Evolutionary conservation across 2,888 invertebrate species (phyloP), one percentile per base, ranked within the genome.

Genomic region (Hemistola chrysoprasaria): DNA sequence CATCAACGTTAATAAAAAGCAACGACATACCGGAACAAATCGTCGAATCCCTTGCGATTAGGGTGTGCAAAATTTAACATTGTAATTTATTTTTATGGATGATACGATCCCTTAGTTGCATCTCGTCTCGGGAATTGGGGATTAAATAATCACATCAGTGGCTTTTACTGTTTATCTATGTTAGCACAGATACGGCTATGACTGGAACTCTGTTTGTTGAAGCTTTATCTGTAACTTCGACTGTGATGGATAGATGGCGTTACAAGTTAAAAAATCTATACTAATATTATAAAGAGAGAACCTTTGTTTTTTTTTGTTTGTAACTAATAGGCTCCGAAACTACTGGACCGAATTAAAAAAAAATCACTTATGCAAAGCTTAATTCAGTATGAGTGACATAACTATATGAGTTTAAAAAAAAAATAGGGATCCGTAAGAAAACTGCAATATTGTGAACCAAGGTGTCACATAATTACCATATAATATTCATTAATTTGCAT

Each of bases 1-100:
- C 62, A 71, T 62, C 53, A 59, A 50, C 59, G 65, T 68, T 70
- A 78, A 76, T 77, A 82, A 79, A 79, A 81, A 73, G 66, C 65
- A 69, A 79, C 75, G 65, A 66, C 66, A 61, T 56, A 55, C 70
- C 76, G 81, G 71, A 82, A 81, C 85, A 68, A 84, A 85, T 83
- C 71, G 72, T 50, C 47, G 64, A 64, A 71, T 76, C 83, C 82
- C 82, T 60, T 50, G 68, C 68, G 70, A 73, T 73, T 71, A 74
- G 77, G 81, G 79, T 74, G 82, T 78, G 78, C 75, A 72, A 76
- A 84, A 82, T 85, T 84, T 80, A 77, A 83, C 82, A 83, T 81
- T 74, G 77, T 83, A 85, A 84, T 87, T 86, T 86, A 84, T 86
- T 86, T 85, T 87, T 83, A 87, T 84, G 70, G 70, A 54, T 58